Evolutionary conservation across 2,113 vertebrate genomes (phyloP).

Genomic region (Pelusios castaneus): DNA sequence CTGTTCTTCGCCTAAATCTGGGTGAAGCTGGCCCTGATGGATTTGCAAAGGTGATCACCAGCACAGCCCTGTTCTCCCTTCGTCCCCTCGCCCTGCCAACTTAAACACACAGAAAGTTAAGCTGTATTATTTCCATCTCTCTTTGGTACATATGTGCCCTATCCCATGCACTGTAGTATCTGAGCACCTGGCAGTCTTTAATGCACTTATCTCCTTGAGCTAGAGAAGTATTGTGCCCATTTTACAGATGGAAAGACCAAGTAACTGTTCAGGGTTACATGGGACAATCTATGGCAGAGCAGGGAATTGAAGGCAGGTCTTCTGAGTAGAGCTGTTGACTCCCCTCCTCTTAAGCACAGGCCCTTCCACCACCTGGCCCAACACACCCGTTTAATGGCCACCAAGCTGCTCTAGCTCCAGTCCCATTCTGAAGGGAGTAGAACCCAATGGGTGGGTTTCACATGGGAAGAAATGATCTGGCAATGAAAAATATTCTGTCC

Average conservation of each 20-base stretch:
- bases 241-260: background rate
- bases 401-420: background rate
- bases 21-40: background rate
- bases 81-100: background rate
- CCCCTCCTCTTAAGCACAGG: background rate
- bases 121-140: slow-evolving; percentile 10
- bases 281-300: background rate
- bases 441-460: rapidly evolving
- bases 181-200: background rate
- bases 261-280: background rate
- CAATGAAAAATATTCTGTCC: rapidly evolving
- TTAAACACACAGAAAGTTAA: background rate
- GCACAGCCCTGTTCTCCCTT: background rate
- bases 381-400: background rate
- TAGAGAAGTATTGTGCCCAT: background rate
- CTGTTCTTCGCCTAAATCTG: background rate
- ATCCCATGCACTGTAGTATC: background rate
- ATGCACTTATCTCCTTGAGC: background rate
- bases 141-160: background rate
- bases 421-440: rapidly evolving
- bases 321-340: background rate
- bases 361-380: background rate
- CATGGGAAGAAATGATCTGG: rapidly evolving
- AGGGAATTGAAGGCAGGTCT: background rate
- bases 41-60: slow-evolving; percentile 35